Evolutionary conservation across 2,113 vertebrate genomes (phyloP).

Genomic region (Syngnathoides biaculeatus): DNA sequence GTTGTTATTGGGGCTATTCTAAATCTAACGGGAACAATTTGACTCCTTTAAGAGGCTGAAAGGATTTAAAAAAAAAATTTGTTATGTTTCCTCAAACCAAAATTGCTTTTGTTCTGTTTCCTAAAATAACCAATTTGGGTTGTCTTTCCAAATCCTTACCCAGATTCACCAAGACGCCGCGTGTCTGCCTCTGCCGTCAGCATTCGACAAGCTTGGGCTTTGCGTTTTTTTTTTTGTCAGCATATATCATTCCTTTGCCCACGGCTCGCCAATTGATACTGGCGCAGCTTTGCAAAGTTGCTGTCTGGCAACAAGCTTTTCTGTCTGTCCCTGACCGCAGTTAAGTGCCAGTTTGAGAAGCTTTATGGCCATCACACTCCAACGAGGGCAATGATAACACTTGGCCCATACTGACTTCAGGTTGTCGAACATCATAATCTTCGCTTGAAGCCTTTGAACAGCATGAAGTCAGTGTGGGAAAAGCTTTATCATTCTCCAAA

Average conservation of each 20-base stretch:
- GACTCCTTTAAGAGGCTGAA: too few species aligned
- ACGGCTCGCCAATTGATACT: not conserved
- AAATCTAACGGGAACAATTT: too few species aligned
- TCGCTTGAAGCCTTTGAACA: not conserved
- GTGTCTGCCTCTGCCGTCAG: not conserved
- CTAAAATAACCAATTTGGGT: too few species aligned
- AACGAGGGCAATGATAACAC: not conserved
- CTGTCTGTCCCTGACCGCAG: not conserved
- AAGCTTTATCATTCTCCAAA: not conserved
- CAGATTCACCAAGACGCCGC: too few species aligned
- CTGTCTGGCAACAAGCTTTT: not conserved
- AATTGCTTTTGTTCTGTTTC: too few species aligned
- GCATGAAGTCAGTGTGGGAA: too few species aligned
- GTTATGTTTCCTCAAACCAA: not conserved
- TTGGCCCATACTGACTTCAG: not conserved
- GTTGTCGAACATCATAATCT: not conserved
- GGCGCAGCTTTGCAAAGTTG: not conserved
- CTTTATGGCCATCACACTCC: not conserved
- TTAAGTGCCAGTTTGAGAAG: not conserved
- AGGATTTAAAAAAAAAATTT: too few species aligned
- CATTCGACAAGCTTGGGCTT: not conserved
- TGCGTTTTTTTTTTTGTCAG: not conserved
- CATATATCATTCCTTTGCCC: not conserved
- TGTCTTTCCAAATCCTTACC: too few species aligned
- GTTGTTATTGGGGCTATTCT: too few species aligned